Base-by-base conservation (phyloP, 2,113 vertebrate species). In the Tetrax tetrax region DNA sequence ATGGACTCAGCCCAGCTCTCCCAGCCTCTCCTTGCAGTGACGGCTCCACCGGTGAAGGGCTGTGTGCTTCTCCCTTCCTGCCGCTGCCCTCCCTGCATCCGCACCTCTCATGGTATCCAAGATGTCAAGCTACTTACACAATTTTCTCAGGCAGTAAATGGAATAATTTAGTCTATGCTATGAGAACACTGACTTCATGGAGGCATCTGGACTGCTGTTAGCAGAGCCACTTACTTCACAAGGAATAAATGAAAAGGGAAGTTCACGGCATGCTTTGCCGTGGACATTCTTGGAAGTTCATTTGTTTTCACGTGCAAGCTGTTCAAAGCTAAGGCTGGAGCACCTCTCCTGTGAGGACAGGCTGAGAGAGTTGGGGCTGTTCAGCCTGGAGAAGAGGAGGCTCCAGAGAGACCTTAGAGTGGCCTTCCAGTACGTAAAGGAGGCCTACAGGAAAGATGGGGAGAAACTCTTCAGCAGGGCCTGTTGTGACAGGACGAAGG, bases 1-100 rank as follows among this genome's bases (percentile, higher is more conserved):
- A 8, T 1, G 6, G n/a, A 45, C 24, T 28, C 2, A 0, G 3
- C 54, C 17, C 29, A 14, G 60, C 23, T 45, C 14, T 54, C 28
- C 38, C 29, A 13, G 79, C 25, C 48, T 50, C 77, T 87, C 77
- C 53, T 6, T 0, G 21, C 43, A 48, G 63, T 4, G 29, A 22
- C 0, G 9, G 7, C 17, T 85, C 61, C 1, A 0, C 43, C 3
- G 35, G 17, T 6, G 41, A 53, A 19, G 50, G 65, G 47, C 45
- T 28, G 2, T 7, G 54, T 7, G 23, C 37, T 83, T 53, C 2
- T 0, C 29, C 87, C 71, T 53, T 38, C 53, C 70, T 37, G 48
- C 31, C 1, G 2, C 54, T 33, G 38, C 54, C 27, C 65, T 72
- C 29, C 28, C 41, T 3, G 37, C 12, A 4, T 3, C 65, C 6